These are phyloP conservation scores for Tetragonisca angustula DNA, from an alignment of 2,888 invertebrate species.

Conservation along the genomic window DNA sequence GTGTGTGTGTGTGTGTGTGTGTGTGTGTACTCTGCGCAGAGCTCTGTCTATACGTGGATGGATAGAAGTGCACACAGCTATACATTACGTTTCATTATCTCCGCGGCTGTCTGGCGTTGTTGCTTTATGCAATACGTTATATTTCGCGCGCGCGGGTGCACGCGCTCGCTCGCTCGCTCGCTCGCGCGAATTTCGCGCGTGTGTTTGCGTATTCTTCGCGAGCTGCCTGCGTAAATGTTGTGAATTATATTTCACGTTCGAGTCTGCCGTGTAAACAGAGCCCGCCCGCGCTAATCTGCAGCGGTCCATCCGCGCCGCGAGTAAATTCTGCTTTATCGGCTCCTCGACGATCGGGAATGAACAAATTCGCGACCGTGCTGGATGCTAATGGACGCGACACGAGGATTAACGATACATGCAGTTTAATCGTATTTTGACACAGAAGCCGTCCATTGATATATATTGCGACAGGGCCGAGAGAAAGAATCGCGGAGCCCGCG, in stretches of 20 bases:
- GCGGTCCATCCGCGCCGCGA: slow-evolving; percentile 2
- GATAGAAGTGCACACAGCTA: slow-evolving; percentile 12
- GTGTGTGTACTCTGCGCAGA: neutral
- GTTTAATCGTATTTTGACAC: slow-evolving; percentile 45
- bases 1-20: too few relatives aligned
- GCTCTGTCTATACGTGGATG: slow-evolving; percentile 4
- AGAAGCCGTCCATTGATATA: slow-evolving; percentile 1
- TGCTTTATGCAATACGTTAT: slow-evolving; percentile 35
- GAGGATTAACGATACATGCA: slow-evolving; percentile 43
- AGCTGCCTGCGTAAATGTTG: slow-evolving; percentile 40
- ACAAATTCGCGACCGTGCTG: slow-evolving; percentile 40
- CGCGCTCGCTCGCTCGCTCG: neutral
- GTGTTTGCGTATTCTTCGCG: slow-evolving; percentile 47
- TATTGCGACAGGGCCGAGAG: neutral
- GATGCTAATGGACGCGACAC: slow-evolving; percentile 45
- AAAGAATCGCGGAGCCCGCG: neutral
- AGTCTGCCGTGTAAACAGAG: slow-evolving; percentile 37
- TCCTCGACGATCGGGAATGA: slow-evolving; percentile 35
- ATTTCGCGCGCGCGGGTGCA: neutral
- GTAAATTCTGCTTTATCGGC: slow-evolving; percentile 46
- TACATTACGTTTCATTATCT: slow-evolving; percentile 43
- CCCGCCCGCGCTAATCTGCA: slow-evolving; percentile 28
- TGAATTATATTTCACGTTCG: slow-evolving; percentile 42
- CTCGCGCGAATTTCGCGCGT: neutral
- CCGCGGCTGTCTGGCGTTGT: slow-evolving; percentile 9